Base-by-base conservation (phyloP, 1,140 invertebrate genomes). In the Eriocheir sinensis region DNA sequence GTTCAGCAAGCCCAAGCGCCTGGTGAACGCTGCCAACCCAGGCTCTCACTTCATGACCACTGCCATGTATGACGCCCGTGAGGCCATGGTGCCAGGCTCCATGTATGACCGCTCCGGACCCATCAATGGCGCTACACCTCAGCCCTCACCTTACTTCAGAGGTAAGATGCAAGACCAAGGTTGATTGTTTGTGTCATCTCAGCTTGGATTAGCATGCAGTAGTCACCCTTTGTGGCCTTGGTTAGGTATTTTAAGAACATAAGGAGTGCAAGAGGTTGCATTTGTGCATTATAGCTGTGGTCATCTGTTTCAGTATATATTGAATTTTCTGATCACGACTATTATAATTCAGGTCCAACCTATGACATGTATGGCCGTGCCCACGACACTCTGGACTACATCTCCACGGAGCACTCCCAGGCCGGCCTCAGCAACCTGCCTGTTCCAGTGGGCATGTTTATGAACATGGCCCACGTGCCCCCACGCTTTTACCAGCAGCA, bases 41-140 rank as follows among this genome's bases (percentile, higher is more conserved):
- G 99, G 99, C 1, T 98, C 98, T 0, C 98, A 99, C 96, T 99
- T 99, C 96, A 99, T 99, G 99, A 98, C 98, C 27, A 99, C 98
- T 32, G 98, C 98, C 15, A 99, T 99, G 97, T 99, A 98, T 96
- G 98, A 99, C 96, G 98, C 97, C 6, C 89, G 98, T 91, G 98
- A 99, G 96, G 98, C 98, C 0, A 97, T 99, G 96, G 98, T 99
- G 40, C 99, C 99, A 0, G 97, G 97, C 27, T 97, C 97, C 48
- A 97, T 98, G 0, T 99, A 98, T 96, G 98, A 99, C 96, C 96
- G 98, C 96, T 97, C 97, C 95, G 98, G 97, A 96, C 97, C 97
- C 93, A 97, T 97, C 96, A 97, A 97, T 96, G 97, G 95, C 96
- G 96, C 36, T n/a, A 72, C 86, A 96, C 96, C 88, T 3, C 92